Conservation (phyloP, 2,113 vertebrate species). For the Falco punctatus region DNA sequence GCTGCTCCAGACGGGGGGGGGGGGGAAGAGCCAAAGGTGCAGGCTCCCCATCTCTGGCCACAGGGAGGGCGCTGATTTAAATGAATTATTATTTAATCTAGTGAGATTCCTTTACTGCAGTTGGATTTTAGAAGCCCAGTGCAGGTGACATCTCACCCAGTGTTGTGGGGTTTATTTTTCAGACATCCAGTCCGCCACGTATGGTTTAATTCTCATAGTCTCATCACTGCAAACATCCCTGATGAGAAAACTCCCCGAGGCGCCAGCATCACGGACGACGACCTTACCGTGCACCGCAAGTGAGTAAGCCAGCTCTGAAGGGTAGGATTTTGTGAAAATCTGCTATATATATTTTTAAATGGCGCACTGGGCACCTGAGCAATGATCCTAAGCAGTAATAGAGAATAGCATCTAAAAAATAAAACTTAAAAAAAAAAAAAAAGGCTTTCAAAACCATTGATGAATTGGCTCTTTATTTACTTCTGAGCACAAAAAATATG, state of each 20-base stretch:
- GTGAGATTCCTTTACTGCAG: fast-evolving
- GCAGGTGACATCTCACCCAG: neutral
- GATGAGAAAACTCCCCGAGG: slow-evolving; percentile 87
- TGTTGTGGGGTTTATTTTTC: neutral
- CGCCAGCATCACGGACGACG: slow-evolving; percentile 84
- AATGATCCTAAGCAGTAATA: neutral
- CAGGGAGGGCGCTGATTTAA: fast-evolving
- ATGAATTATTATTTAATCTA: fast-evolving
- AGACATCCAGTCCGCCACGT: slow-evolving; percentile 91
- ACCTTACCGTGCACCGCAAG: slow-evolving; percentile 89
- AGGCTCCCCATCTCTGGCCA: neutral
- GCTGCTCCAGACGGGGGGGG: neutral
- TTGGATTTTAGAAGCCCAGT: neutral
- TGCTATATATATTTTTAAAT: neutral
- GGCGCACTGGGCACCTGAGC: neutral
- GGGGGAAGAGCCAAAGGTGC: neutral
- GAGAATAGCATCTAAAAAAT: neutral
- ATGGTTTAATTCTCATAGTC: slow-evolving; percentile 83
- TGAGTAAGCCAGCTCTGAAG: slow-evolving; percentile 42
- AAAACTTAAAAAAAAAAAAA: neutral
- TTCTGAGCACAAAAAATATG: neutral
- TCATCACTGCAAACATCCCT: slow-evolving; percentile 92
- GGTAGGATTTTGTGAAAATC: neutral
- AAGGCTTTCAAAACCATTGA: neutral
- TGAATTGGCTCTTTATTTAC: neutral